Evolutionary conservation across 2,888 invertebrate genomes (phyloP).

Genomic region (Cetonia aurata): DNA sequence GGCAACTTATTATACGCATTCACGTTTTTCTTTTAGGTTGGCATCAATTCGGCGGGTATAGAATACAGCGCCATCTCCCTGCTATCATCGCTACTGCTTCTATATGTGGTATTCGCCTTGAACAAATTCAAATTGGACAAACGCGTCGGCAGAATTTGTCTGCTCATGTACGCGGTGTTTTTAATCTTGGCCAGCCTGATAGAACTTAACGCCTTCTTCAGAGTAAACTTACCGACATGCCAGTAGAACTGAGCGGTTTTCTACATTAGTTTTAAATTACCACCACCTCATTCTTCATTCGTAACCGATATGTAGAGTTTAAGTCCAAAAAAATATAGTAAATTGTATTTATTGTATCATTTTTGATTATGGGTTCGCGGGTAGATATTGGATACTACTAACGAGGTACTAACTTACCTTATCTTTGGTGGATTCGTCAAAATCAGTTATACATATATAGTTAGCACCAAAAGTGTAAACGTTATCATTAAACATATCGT

Average conservation of each 20-base stretch:
- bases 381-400: conserved; percentile 3
- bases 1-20: conserved; percentile 28
- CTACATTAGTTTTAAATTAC: conserved; percentile 43
- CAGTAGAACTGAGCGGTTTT: conserved; percentile 67
- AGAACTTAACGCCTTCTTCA: conserved; percentile 94
- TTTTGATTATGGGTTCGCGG: conserved; percentile 18
- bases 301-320: conserved; percentile 11
- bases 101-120: conserved; percentile 86
- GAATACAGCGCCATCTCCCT: conserved; percentile 93
- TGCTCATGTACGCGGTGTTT: conserved; percentile 90
- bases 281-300: conserved; percentile 40
- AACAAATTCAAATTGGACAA: conserved; percentile 90
- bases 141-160: conserved; percentile 85
- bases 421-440: too few species aligned
- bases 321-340: conserved; percentile 21
- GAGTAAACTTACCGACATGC: conserved; percentile 90
- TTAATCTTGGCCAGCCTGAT: conserved; percentile 89
- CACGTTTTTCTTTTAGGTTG: conserved; percentile 69
- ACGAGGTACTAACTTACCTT: background rate
- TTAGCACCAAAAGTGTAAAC: background rate
- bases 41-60: conserved; percentile 90
- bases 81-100: conserved; percentile 85
- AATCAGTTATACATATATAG: too few species aligned
- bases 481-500: conserved; percentile 6
- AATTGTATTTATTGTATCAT: conserved; percentile 35